phyloP scores from a whole-genome alignment of 2,888 invertebrate species.

The Drosophila mulleri region DNA sequence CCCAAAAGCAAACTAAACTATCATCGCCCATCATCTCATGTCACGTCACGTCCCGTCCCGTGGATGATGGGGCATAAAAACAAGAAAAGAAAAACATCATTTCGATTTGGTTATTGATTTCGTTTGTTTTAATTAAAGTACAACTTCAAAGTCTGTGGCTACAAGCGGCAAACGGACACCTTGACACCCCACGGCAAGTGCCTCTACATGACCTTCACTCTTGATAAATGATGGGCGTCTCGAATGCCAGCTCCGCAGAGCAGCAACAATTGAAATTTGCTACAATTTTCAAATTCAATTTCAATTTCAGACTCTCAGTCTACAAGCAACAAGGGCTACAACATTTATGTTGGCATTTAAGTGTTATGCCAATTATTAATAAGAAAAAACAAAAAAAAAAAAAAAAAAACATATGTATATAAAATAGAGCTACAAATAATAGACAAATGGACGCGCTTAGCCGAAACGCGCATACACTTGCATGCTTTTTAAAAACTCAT shows the following conservation, averaged over 20 bases:
- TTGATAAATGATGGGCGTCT: conserved; percentile 64
- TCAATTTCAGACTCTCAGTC: conserved; percentile 22
- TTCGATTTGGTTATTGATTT: conserved; percentile 32
- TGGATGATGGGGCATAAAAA: conserved; percentile 46
- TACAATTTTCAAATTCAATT: conserved; percentile 65
- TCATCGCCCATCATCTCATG: not conserved
- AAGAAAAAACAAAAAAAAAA: not conserved
- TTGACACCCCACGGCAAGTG: conserved; percentile 46
- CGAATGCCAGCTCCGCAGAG: conserved; percentile 37
- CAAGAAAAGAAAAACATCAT: conserved; percentile 4
- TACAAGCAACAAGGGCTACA: conserved; percentile 21
- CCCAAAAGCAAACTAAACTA: conserved; percentile 20
- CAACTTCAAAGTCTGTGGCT: conserved; percentile 42
- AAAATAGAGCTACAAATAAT: conserved; percentile 23
- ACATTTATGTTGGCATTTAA: conserved; percentile 36
- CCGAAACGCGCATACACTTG: conserved; percentile 23
- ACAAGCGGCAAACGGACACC: conserved; percentile 30
- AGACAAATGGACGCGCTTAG: not conserved
- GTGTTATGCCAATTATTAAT: conserved; percentile 41
- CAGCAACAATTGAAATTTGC: conserved; percentile 57
- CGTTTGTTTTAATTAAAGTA: conserved; percentile 64
- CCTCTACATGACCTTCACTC: conserved; percentile 57
- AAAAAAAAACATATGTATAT: not conserved
- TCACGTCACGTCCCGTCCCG: conserved; percentile 19
- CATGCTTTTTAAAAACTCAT: conserved; percentile 1